Conservation (phyloP, 2,888 invertebrate genomes). For the Sepiola atlantica region DNA sequence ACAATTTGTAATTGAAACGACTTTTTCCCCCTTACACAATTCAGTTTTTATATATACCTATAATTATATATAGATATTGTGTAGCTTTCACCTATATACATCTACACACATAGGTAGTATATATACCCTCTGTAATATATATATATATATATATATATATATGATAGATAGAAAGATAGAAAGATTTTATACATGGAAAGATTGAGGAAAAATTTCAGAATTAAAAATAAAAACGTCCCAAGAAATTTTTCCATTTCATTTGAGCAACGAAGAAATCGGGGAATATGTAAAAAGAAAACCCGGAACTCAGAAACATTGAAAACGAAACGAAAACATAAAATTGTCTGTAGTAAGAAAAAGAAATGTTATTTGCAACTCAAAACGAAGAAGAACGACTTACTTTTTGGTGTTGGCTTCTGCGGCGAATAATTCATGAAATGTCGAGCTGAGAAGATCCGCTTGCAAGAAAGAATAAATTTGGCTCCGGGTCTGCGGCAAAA, state of each 20-base stretch:
- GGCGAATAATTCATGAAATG: constrained; percentile 66
- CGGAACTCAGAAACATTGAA: neutral
- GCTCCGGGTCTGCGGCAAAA: constrained; percentile 63
- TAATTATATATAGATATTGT: no score
- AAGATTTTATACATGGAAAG: neutral
- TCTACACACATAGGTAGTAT: neutral
- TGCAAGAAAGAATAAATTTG: constrained; percentile 63
- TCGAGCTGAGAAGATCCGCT: constrained; percentile 61
- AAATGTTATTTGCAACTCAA: neutral
- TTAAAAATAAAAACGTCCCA: neutral
- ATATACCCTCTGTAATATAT: no score
- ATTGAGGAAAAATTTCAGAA: neutral
- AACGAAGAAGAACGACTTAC: constrained; percentile 50
- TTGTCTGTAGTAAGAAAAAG: neutral
- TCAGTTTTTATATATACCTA: no score
- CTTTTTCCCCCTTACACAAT: no score
- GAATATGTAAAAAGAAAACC: neutral
- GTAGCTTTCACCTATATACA: neutral
- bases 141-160: neutral
- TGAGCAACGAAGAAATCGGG: no score
- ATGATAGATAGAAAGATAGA: neutral
- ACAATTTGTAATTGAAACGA: no score
- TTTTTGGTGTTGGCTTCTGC: constrained; percentile 55
- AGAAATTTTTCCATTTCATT: neutral
- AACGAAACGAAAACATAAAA: neutral